Evolutionary conservation across 2,888 invertebrate genomes (phyloP).

Genomic region (Pseudanteris insignis): DNA sequence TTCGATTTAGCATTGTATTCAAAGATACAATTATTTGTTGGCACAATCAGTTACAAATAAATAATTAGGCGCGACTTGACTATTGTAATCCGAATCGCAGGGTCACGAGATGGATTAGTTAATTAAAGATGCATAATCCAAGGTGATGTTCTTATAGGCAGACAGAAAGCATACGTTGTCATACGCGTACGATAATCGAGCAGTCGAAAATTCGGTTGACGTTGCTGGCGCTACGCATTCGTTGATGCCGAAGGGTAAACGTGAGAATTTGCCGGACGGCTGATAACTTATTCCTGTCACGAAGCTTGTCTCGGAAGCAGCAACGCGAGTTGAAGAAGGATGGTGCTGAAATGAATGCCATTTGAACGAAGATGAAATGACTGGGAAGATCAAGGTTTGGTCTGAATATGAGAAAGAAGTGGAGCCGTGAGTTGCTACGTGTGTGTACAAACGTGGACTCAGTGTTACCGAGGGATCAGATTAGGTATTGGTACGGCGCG

Average conservation of each 20-base stretch:
- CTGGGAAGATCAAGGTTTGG: slow-evolving; percentile 41
- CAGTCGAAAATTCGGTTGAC: slow-evolving; percentile 45
- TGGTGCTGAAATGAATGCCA: slow-evolving; percentile 44
- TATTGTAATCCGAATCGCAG: too few species aligned
- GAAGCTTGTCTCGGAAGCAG: slow-evolving; percentile 49
- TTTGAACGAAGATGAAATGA: slow-evolving; percentile 35
- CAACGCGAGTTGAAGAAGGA: slow-evolving; percentile 51
- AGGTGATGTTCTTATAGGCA: too few species aligned
- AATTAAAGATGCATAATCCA: too few species aligned
- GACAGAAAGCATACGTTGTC: slow-evolving; percentile 11
- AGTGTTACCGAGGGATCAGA: slow-evolving; percentile 50
- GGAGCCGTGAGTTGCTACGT: slow-evolving; percentile 8
- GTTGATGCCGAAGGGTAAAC: slow-evolving; percentile 44
- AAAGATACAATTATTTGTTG: not conserved
- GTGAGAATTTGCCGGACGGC: slow-evolving; percentile 48
- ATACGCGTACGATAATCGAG: slow-evolving; percentile 44
- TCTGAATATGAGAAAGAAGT: slow-evolving; percentile 22
- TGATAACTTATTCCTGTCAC: slow-evolving; percentile 54
- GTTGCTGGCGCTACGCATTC: slow-evolving; percentile 22
- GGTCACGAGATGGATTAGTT: too few species aligned
- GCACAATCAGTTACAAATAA: slow-evolving; percentile 7
- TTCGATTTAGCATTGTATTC: not conserved
- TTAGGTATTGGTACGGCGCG: slow-evolving; percentile 57
- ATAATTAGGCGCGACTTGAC: slow-evolving; percentile 1
- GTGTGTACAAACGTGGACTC: slow-evolving; percentile 30